phyloP scores from a whole-genome alignment of 2,888 invertebrate species.

The Eurytoma adleriae region DNA sequence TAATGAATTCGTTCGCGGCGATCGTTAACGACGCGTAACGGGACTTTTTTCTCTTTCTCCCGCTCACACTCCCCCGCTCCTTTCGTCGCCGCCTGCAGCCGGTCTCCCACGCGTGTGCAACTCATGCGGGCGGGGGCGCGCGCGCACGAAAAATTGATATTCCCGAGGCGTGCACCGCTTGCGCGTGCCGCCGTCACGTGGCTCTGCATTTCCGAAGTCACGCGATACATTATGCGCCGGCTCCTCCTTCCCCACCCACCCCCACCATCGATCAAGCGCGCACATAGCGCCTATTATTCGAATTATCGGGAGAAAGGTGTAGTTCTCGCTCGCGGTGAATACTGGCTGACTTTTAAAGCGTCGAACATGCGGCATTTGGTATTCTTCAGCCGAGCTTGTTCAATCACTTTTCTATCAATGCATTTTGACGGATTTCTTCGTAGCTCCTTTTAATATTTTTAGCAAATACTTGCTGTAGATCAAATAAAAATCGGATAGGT shows the following conservation, averaged over 20 bases:
- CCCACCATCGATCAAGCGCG: slow-evolving; percentile 38
- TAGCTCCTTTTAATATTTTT: too few relatives aligned
- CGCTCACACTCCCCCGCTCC: neutral
- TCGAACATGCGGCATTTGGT: too few relatives aligned
- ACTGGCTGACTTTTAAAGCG: too few relatives aligned
- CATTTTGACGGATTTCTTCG: too few relatives aligned
- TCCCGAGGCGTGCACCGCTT: slow-evolving; percentile 23
- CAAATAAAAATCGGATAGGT: too few relatives aligned
- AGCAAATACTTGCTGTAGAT: too few relatives aligned
- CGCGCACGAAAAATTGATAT: slow-evolving; percentile 47
- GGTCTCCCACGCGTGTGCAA: slow-evolving; percentile 1
- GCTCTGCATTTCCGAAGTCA: slow-evolving; percentile 21
- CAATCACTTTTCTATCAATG: too few relatives aligned
- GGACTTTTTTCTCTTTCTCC: neutral
- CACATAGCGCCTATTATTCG: slow-evolving; percentile 15
- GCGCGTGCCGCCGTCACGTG: slow-evolving; percentile 14
- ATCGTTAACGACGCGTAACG: slow-evolving; percentile 33
- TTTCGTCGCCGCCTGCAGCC: neutral
- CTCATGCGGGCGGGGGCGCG: neutral
- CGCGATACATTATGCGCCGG: slow-evolving; percentile 37
- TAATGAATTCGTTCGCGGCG: slow-evolving; percentile 33
- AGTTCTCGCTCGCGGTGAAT: neutral
- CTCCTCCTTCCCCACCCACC: neutral
- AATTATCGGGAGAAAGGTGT: slow-evolving; percentile 30
- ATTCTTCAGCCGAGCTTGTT: too few relatives aligned